Evolutionary conservation across 2,797 vertebrate species (phyloP).

Genomic region (Poecilia gillii): DNA sequence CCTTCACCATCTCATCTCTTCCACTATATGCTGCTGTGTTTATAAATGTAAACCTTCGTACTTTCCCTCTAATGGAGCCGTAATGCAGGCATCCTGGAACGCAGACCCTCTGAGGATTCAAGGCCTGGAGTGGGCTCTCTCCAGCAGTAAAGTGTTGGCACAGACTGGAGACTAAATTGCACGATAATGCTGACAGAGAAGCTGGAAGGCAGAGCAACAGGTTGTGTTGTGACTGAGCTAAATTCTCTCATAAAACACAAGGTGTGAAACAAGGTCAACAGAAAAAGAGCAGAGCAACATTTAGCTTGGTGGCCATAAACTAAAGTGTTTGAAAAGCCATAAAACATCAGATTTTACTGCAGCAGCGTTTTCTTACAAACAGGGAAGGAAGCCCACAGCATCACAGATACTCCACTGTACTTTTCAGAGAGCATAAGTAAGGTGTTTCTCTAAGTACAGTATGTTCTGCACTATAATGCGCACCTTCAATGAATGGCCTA

Average conservation of each 20-base stretch:
- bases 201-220: not conserved
- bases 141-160: constrained; percentile 44
- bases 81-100: constrained; percentile 45
- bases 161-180: constrained; percentile 20
- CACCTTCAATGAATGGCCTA: too few relatives aligned
- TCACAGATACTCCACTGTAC: not conserved
- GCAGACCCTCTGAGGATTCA: constrained; percentile 20
- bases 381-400: not conserved
- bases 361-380: not conserved
- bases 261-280: not conserved
- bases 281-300: not conserved
- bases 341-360: not conserved
- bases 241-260: constrained; percentile 6
- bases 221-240: constrained; percentile 1
- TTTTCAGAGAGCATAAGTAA: not conserved
- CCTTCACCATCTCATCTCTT: constrained; percentile 36
- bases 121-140: constrained; percentile 19
- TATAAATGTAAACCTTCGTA: constrained; percentile 31
- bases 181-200: constrained; percentile 15
- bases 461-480: too few relatives aligned
- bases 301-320: not conserved
- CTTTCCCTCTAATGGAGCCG: constrained; percentile 53
- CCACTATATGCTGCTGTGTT: constrained; percentile 34
- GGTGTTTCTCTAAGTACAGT: not conserved
- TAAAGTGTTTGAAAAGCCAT: not conserved